These are phyloP conservation scores for Athrips mouffetella DNA, from an alignment of 2,888 invertebrate species.

Conservation along the genomic window DNA sequence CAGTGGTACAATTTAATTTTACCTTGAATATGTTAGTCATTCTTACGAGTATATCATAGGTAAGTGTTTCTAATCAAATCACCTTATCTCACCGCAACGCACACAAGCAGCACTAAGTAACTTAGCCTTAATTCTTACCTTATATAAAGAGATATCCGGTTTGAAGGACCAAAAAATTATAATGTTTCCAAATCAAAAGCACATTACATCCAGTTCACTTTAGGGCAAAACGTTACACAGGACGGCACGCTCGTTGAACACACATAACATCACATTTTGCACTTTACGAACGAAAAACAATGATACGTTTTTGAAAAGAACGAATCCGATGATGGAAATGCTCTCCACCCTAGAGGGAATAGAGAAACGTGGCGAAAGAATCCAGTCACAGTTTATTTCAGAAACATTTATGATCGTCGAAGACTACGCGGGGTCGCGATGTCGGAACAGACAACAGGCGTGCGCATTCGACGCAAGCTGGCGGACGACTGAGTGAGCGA, in stretches of 20 bases:
- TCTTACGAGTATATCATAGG: too few species aligned
- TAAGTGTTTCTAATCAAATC: too few species aligned
- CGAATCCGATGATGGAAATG: conserved; percentile 48
- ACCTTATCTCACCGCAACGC: conserved; percentile 25
- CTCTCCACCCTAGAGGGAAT: conserved; percentile 37
- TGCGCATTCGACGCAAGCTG: conserved; percentile 45
- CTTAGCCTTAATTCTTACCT: conserved; percentile 40
- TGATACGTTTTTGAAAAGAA: conserved; percentile 44
- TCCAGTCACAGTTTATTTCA: conserved; percentile 52
- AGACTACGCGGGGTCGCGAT: conserved; percentile 48
- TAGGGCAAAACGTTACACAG: conserved; percentile 63
- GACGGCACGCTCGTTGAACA: conserved; percentile 62
- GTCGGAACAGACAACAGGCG: conserved; percentile 33
- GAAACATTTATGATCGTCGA: conserved; percentile 53
- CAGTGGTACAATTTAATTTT: conserved; percentile 17
- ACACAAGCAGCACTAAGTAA: conserved; percentile 20
- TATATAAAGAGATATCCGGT: conserved; percentile 43
- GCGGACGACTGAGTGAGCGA: conserved; percentile 58
- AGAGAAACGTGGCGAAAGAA: conserved; percentile 44
- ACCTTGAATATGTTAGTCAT: conserved; percentile 33
- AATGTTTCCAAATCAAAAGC: conserved; percentile 64
- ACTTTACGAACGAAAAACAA: conserved; percentile 62
- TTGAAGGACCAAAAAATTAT: conserved; percentile 38
- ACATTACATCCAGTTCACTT: conserved; percentile 72
- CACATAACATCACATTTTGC: conserved; percentile 76